Evolutionary conservation across 2,113 vertebrate species (phyloP).

Genomic region (Ancistrus triradiatus): DNA sequence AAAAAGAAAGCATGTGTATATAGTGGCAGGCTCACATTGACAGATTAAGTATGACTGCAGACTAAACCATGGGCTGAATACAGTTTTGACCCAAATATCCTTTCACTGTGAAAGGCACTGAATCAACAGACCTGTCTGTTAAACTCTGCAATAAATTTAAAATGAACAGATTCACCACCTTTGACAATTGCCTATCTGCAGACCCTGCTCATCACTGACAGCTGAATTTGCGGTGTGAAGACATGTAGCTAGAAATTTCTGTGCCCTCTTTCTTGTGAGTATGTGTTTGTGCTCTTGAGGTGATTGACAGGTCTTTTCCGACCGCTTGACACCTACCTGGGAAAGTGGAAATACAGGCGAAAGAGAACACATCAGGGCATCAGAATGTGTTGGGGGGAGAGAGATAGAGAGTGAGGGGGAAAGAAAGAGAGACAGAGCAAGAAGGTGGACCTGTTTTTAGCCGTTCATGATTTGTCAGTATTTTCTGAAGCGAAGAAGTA

Average conservation of each 20-base stretch:
- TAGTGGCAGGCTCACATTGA: background rate
- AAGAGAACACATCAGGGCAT: slow-evolving; percentile 17
- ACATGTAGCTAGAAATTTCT: background rate
- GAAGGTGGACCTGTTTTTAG: slow-evolving; percentile 43
- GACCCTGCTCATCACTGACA: slow-evolving; percentile 16
- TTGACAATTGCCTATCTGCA: slow-evolving; percentile 2
- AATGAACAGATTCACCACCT: slow-evolving; percentile 12
- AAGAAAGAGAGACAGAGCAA: slow-evolving; percentile 1
- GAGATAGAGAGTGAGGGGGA: slow-evolving; percentile 11
- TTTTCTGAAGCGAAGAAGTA: slow-evolving; percentile 49
- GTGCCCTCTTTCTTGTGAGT: background rate
- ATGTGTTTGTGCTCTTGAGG: background rate
- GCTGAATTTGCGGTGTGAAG: slow-evolving; percentile 14
- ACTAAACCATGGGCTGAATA: background rate
- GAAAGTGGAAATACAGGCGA: slow-evolving; percentile 26
- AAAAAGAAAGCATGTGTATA: background rate
- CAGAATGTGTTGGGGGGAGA: too few relatives aligned
- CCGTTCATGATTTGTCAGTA: slow-evolving; percentile 55
- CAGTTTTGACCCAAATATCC: background rate
- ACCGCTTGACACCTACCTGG: slow-evolving; percentile 31
- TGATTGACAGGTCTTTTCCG: slow-evolving; percentile 45
- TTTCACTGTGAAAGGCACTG: background rate
- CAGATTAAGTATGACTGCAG: slow-evolving; percentile 5
- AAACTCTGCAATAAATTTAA: slow-evolving; percentile 8
- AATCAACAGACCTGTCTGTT: background rate